A percentile compares a stretch with the other conserved stretches of the same genome.
Evolutionary conservation across 30 jellyfish, hydroid and myxozoan species (phyloP).

Genomic region (Pelagia noctiluca): DNA sequence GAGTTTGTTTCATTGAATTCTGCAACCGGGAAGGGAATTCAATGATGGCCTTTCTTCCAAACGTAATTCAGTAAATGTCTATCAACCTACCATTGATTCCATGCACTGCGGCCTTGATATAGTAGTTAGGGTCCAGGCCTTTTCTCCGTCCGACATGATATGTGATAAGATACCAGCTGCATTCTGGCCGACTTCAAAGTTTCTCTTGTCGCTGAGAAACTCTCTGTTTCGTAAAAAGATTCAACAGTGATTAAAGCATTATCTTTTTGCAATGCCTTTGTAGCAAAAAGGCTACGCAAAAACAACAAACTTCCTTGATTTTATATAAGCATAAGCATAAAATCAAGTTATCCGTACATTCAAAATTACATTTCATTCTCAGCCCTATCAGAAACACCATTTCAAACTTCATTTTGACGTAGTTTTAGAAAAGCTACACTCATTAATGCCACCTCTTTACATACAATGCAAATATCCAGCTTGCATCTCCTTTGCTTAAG

Average conservation of each 20-base stretch:
- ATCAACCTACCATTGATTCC: constrained; percentile 56
- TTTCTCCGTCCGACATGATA: constrained; percentile 77
- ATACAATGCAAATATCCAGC: too few species aligned
- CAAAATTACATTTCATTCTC: too few species aligned
- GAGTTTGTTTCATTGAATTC: neutral
- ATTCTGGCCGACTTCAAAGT: constrained; percentile 80
- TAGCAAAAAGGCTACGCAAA: constrained; percentile 17
- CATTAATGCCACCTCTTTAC: too few species aligned
- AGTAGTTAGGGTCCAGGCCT: constrained; percentile 58
- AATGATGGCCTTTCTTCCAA: neutral
- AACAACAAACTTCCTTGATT: neutral
- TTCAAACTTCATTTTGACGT: too few species aligned
- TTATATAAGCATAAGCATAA: neutral
- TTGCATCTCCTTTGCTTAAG: too few species aligned
- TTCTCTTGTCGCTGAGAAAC: too few species aligned
- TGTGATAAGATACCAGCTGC: constrained; percentile 84
- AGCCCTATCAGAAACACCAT: too few species aligned
- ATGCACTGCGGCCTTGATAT: constrained; percentile 68
- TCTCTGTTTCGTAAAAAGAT: too few species aligned
- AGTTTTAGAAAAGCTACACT: too few species aligned
- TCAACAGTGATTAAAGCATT: too few species aligned
- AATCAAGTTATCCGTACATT: too few species aligned
- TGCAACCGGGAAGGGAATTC: too few species aligned
- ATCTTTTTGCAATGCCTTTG: neutral
- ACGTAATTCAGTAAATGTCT: neutral